Conservation (phyloP, 1,140 invertebrate genomes). For the Cryptotermes secundus region DNA sequence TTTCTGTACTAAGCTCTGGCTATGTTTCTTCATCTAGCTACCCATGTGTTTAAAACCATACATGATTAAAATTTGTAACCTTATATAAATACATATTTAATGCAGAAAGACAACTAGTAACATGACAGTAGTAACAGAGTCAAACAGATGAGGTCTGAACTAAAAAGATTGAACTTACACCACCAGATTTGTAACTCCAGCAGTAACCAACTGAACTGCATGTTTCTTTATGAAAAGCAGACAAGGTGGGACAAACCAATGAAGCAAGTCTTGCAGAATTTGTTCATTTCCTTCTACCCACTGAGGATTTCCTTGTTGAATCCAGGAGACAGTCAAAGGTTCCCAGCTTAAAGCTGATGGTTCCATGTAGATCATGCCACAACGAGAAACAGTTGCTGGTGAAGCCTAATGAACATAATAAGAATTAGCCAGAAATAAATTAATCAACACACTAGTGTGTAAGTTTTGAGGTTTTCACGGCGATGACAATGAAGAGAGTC, state of each 20-base stretch:
- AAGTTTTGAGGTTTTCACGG: no score
- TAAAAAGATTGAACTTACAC: conserved; percentile 31
- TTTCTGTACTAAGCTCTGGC: no score
- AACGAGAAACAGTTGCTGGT: conserved; percentile 90
- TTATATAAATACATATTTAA: no score
- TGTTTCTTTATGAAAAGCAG: conserved; percentile 65
- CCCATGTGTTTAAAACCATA: no score
- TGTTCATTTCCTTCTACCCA: conserved; percentile 66
- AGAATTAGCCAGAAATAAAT: no score
- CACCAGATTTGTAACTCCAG: conserved; percentile 68
- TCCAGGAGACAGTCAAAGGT: conserved; percentile 75
- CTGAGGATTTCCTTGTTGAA: conserved; percentile 59
- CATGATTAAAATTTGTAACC: no score
- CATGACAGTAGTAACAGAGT: no score
- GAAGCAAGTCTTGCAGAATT: conserved; percentile 64
- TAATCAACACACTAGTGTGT: no score
- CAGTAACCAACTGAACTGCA: conserved; percentile 65
- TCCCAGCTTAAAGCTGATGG: conserved; percentile 69
- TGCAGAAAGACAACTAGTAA: no score
- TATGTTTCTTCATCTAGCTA: no score
- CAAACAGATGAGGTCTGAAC: no score
- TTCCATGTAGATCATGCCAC: conserved; percentile 94
- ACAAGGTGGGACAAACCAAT: conserved; percentile 73
- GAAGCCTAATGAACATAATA: conserved; percentile 58
- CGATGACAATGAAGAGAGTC: no score